phyloP scores from a whole-genome alignment of 2,797 vertebrate species.

The Bufotes viridis region DNA sequence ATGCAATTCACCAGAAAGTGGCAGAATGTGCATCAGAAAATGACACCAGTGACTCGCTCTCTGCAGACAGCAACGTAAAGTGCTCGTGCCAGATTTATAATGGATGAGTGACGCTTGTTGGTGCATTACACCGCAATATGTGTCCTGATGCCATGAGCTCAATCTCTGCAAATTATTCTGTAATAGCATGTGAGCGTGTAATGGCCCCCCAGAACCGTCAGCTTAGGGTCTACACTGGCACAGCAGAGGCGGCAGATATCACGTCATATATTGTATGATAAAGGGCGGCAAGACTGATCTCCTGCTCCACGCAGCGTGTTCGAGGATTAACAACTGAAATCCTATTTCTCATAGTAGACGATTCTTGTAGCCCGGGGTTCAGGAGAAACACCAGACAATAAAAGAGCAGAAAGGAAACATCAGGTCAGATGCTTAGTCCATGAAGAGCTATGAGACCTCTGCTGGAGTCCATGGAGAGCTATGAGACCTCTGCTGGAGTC shows the following conservation, averaged over 20 bases:
- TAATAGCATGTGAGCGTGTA: too few relatives aligned
- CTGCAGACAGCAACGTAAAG: too few relatives aligned
- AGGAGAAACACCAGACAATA: background rate
- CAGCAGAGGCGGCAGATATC: background rate
- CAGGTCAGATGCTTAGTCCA: too few relatives aligned
- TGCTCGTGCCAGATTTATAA: background rate
- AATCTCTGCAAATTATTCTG: too few relatives aligned
- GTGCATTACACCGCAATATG: too few relatives aligned
- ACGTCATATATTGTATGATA: background rate
- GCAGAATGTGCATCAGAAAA: too few relatives aligned
- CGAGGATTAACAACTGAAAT: background rate
- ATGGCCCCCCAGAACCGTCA: too few relatives aligned
- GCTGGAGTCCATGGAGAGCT: background rate
- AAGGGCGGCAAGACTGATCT: background rate
- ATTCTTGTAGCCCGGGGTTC: background rate
- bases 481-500: too few relatives aligned
- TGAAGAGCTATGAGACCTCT: background rate
- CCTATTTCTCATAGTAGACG: background rate
- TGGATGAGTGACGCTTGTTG: background rate
- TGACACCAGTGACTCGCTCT: too few relatives aligned
- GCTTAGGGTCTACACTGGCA: background rate
- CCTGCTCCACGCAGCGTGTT: background rate
- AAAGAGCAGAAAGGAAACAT: background rate
- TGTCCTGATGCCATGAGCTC: too few relatives aligned
- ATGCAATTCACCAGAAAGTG: too few relatives aligned